Base-by-base conservation (phyloP, 2,113 vertebrate species). In the Polyodon spathula region DNA sequence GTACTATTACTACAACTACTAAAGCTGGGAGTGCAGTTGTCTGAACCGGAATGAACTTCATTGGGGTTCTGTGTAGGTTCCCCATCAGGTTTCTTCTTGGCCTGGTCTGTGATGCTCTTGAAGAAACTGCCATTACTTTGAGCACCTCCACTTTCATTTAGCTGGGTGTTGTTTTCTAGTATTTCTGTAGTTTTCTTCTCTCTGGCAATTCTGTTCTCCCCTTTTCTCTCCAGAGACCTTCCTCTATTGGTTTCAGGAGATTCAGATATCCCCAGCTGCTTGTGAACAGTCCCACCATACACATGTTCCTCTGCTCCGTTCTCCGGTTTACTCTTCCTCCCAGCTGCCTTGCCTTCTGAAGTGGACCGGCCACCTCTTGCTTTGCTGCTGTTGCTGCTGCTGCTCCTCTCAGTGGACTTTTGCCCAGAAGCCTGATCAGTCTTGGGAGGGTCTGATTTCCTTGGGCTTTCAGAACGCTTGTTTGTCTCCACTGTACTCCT, bases 381-480 rank as follows among this genome's bases (percentile, higher is more conserved):
- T 81, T 86, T 88, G 66, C 68, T 81, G 78, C 86, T 87, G n/a
- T n/a, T n/a, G 60, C 82, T 62, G 68, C 88, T 83, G 64, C 73
- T 80, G n/a, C 84, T 78, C 58, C 73, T 55, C 69, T 78, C 69
- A 4, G 76, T 73, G 63, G 75, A 84, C 73, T 79, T 85, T 81
- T 85, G 88, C 70, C 83, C 84, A 54, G 81, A 83, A 69, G 64
- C 76, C 66, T 78, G 86, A 68, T 92, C 89, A 1, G 81, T 80
- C 73, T 74, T 81, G 40, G 81, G 84, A 78, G 76, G 84, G 73
- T 90, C 88, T 64, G 80, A 76, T 78, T 83, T 86, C 72, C 84
- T 88, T 70, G 91, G 90, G 73, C 90, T 94, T 67, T 84, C 83
- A 17, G 88, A 81, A 74, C 81, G 85, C 81, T 93, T 92, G 62